Conservation (phyloP, 2,888 invertebrate genomes). For the Amiota minor region DNA sequence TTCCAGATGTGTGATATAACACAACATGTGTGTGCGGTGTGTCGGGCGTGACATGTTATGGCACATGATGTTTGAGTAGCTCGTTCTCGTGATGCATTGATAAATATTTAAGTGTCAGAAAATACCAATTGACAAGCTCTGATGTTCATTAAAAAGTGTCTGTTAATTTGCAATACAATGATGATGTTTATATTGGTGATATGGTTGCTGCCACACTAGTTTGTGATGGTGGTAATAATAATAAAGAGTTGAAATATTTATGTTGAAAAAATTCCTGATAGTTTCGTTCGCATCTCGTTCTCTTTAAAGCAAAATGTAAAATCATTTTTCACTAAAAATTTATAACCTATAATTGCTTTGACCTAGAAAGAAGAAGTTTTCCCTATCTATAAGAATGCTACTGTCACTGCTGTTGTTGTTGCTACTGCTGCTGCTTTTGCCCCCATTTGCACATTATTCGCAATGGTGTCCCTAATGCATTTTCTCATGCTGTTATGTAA, state of each 20-base stretch:
- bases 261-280: not conserved
- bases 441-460: not conserved
- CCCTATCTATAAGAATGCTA: not conserved
- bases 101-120: slow-evolving; percentile 29
- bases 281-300: not conserved
- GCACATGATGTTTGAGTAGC: slow-evolving; percentile 6
- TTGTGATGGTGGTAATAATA: not conserved
- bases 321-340: slow-evolving; percentile 61
- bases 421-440: not conserved
- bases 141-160: slow-evolving; percentile 23
- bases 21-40: not conserved
- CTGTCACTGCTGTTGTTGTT: slow-evolving; percentile 8
- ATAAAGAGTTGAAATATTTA: not conserved
- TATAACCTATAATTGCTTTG: slow-evolving; percentile 69
- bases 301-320: slow-evolving; percentile 34
- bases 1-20: slow-evolving; percentile 13
- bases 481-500: slow-evolving; percentile 50
- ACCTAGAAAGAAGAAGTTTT: slow-evolving; percentile 55
- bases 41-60: not conserved
- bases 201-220: not conserved
- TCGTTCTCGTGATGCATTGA: not conserved
- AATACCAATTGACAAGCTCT: slow-evolving; percentile 12
- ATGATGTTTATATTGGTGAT: not conserved
- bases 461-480: slow-evolving; percentile 56
- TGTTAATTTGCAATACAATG: slow-evolving; percentile 21